phyloP scores from a whole-genome alignment of 2,888 invertebrate genomes.

The Xiphydria camelus region DNA sequence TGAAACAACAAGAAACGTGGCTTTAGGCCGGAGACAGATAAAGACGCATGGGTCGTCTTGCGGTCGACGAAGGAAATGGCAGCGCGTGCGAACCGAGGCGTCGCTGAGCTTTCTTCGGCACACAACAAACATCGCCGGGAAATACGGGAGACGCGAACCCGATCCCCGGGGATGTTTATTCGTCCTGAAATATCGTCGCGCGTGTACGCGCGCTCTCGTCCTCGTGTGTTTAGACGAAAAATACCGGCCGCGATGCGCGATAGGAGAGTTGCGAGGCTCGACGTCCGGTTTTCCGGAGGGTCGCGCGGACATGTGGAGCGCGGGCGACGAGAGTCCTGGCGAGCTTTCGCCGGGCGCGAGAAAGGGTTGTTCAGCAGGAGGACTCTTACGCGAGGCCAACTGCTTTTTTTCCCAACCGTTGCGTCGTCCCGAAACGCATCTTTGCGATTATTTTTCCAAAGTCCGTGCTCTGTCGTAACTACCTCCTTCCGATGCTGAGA shows the following conservation, averaged over 20 bases:
- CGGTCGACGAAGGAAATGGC: not conserved
- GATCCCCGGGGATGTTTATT: slow-evolving; percentile 19
- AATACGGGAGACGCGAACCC: not conserved
- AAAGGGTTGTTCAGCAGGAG: too few relatives aligned
- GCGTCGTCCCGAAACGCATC: too few relatives aligned
- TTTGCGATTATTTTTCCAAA: too few relatives aligned
- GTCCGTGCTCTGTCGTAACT: too few relatives aligned
- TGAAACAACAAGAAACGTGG: slow-evolving; percentile 11
- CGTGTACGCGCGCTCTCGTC: slow-evolving; percentile 6
- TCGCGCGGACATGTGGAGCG: too few relatives aligned
- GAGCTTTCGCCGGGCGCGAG: too few relatives aligned
- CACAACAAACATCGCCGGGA: slow-evolving; percentile 18
- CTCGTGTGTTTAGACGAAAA: not conserved
- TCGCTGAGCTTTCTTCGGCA: slow-evolving; percentile 22
- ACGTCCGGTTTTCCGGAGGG: too few relatives aligned
- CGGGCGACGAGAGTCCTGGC: too few relatives aligned
- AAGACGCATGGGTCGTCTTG: not conserved
- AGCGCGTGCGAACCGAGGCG: slow-evolving; percentile 19
- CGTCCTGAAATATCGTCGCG: slow-evolving; percentile 20
- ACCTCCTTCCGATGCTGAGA: too few relatives aligned
- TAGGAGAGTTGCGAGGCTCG: too few relatives aligned
- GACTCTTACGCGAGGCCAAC: too few relatives aligned
- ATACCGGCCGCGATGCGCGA: not conserved
- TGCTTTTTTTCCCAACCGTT: too few relatives aligned
- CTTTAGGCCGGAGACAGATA: slow-evolving; percentile 12